Conservation (phyloP, 2,888 invertebrate genomes). For the Nymphalis polychloros region DNA sequence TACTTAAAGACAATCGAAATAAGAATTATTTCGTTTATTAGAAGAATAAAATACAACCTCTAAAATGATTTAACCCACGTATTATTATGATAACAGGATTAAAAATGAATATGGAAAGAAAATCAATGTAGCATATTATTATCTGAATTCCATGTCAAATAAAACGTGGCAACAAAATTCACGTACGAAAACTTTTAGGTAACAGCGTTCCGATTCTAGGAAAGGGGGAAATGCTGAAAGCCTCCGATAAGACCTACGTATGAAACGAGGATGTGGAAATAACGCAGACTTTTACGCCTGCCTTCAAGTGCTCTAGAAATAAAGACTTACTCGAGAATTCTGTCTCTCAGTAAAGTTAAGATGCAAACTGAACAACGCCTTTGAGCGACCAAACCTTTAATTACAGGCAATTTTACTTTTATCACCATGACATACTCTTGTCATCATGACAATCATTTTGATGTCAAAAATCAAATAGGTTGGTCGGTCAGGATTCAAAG, state of each 20-base stretch:
- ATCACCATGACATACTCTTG: not conserved
- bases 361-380: slow-evolving; percentile 26
- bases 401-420: not conserved
- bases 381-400: slow-evolving; percentile 12
- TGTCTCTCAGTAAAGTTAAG: slow-evolving; percentile 33
- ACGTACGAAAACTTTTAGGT: slow-evolving; percentile 10
- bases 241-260: slow-evolving; percentile 28
- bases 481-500: no score
- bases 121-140: no score
- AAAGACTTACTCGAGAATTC: slow-evolving; percentile 39
- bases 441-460: no score
- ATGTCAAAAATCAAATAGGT: no score
- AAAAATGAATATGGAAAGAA: no score
- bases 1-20: no score
- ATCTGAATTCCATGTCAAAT: not conserved
- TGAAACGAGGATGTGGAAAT: slow-evolving; percentile 29
- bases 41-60: no score
- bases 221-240: slow-evolving; percentile 25
- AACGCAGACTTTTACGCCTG: slow-evolving; percentile 28
- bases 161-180: not conserved
- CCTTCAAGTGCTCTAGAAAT: slow-evolving; percentile 35
- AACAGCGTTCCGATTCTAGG: slow-evolving; percentile 22
- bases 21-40: no score
- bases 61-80: no score
- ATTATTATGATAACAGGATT: no score